A percentile compares a stretch with the other conserved stretches of the same genome.
These are phyloP conservation scores for Mesoligia furuncula DNA, from an alignment of 2,888 invertebrate species.

Conservation along the genomic window DNA sequence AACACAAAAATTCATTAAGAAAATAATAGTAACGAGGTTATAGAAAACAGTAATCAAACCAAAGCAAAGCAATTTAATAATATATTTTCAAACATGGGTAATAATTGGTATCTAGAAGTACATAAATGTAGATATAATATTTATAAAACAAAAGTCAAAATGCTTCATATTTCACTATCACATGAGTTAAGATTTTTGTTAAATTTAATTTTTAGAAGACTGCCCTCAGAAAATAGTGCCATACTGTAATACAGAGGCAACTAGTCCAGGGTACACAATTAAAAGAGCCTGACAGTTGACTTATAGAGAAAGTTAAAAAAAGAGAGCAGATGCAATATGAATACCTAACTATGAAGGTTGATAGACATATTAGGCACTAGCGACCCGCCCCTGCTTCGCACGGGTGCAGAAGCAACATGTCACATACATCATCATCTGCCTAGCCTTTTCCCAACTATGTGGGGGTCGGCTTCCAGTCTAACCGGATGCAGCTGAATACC, in stretches of 20 bases:
- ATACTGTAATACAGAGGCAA: neutral
- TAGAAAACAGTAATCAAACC: slow-evolving; percentile 33
- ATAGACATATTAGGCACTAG: slow-evolving; percentile 51
- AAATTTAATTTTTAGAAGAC: neutral
- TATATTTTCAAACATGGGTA: neutral
- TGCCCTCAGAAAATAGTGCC: neutral
- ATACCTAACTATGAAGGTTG: slow-evolving; percentile 33
- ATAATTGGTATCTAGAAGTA: neutral
- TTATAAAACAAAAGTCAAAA: neutral
- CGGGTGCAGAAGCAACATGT: neutral
- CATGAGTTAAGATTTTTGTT: neutral
- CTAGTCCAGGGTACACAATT: neutral
- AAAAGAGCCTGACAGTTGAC: neutral
- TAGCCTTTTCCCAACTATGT: no score
- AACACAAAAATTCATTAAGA: slow-evolving; percentile 32
- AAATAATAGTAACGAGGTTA: slow-evolving; percentile 44
- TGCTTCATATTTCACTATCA: neutral
- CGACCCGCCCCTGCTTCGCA: no score
- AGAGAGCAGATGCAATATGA: neutral
- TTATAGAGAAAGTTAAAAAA: no score
- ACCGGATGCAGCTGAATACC: no score
- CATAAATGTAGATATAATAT: neutral
- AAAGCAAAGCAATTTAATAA: neutral
- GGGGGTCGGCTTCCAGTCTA: no score
- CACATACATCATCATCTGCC: no score